phyloP scores from a whole-genome alignment of 2,888 invertebrate species.

The Linyphia triangularis region DNA sequence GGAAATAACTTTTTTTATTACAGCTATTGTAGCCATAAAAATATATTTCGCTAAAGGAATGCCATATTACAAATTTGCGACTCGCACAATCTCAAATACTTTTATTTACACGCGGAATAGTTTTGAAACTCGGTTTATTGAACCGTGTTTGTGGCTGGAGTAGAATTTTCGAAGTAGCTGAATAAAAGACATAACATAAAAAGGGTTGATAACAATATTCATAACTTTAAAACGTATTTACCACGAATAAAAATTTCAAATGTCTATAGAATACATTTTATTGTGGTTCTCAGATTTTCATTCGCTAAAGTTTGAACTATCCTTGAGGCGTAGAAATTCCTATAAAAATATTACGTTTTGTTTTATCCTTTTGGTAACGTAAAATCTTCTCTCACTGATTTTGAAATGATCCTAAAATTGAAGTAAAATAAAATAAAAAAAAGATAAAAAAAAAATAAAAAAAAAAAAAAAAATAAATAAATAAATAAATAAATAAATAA shows the following conservation, averaged over 20 bases:
- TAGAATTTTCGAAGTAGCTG: conserved; percentile 1
- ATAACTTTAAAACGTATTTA: conserved; percentile 24
- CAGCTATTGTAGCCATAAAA: not conserved
- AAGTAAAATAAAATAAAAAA: not conserved
- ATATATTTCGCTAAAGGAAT: not conserved
- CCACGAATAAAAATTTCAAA: conserved; percentile 14
- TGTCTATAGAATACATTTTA: conserved; percentile 11
- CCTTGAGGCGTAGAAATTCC: not conserved
- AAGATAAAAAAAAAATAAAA: no score
- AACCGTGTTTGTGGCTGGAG: not conserved
- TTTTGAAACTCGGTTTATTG: conserved; percentile 25
- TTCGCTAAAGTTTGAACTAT: conserved; percentile 9
- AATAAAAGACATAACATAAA: conserved; percentile 24
- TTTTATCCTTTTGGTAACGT: not conserved
- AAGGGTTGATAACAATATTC: conserved; percentile 51
- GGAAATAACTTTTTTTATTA: no score
- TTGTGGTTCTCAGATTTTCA: conserved; percentile 26
- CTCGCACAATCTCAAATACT: conserved; percentile 11
- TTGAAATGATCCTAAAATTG: not conserved
- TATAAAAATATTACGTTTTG: conserved; percentile 9
- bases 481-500: no score
- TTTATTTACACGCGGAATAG: not conserved
- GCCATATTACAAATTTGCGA: not conserved
- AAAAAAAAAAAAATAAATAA: no score
- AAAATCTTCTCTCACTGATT: not conserved